A percentile compares a stretch with the other conserved stretches of the same genome.
Evolutionary conservation across 2,113 vertebrate species (phyloP).

Genomic region (Gallinago paraguaiae): DNA sequence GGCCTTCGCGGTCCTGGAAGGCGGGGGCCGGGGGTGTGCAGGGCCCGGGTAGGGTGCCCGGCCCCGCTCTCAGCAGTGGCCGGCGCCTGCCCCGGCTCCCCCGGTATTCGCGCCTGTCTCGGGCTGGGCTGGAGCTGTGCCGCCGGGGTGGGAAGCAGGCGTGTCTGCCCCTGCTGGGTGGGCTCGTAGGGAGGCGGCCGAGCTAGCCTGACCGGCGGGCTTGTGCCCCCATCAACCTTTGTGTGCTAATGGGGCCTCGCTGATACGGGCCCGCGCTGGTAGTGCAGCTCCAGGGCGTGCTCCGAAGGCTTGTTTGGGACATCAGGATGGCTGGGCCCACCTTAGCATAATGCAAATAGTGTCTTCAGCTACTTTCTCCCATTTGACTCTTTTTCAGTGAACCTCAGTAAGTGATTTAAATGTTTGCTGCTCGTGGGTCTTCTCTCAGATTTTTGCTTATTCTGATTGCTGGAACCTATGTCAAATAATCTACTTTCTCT

Average conservation of each 20-base stretch:
- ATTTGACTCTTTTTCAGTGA: too few species aligned
- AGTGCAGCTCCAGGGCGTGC: fast-evolving
- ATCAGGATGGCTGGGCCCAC: fast-evolving
- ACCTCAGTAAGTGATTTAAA: neutral
- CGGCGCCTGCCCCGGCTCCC: neutral
- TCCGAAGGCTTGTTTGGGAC: fast-evolving
- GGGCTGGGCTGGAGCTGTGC: neutral
- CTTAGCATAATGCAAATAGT: fast-evolving
- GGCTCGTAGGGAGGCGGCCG: neutral
- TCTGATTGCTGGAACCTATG: neutral
- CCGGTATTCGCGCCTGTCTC: fast-evolving
- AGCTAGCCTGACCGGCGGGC: fast-evolving
- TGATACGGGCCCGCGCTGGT: fast-evolving
- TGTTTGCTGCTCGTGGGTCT: fast-evolving
- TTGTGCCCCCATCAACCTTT: fast-evolving
- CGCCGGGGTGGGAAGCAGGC: neutral
- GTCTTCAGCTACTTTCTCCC: neutral
- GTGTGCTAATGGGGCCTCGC: fast-evolving
- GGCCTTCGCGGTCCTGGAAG: neutral
- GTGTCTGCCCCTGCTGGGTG: fast-evolving
- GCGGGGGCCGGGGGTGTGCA: neutral
- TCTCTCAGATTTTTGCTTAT: neutral
- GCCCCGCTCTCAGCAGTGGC: neutral
- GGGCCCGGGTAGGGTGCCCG: neutral
- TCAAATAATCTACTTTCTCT: neutral